Evolutionary conservation across 1,140 invertebrate species (phyloP), one percentile per base, ranked within the genome.

Genomic region (Diachasmimorpha longicaudata): DNA sequence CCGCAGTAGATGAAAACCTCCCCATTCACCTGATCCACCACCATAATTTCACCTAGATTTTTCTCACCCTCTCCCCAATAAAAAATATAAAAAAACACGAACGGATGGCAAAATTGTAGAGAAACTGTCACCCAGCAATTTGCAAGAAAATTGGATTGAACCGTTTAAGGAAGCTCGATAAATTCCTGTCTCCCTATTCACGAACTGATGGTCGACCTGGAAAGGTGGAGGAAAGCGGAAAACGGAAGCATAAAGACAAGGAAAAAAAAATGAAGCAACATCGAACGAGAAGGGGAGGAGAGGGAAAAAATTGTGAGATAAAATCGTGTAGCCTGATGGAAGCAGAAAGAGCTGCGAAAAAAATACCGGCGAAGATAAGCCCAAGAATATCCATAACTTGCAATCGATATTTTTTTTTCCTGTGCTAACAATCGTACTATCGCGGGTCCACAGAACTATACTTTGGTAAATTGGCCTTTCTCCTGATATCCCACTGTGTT

Each of bases 61-160:
- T 4, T n/a, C 58, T 63, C 58, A 63, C 19, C 58, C 23, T 63
- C 9, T 14, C 25, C 31, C 23, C 9, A 19, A 16, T 48, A 39
- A 48, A 74, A 74, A 74, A n/a, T n/a, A n/a, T n/a, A 48, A 48
- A 13, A 37, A 37, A 52, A 25, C n/a, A 48, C 10, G 46, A 72
- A 69, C 46, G 70, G 42, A 67, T 55, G 66, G 55, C 74, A 70
- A 70, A 69, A 63, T 42, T 76, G 39, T 44, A 72, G 71, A 78
- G 78, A 80, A 80, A 80, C 73, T 78, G 77, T 78, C 71, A 75
- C 77, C 79, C 21, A 71, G 74, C 79, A 80, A 77, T 80, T 80
- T 78, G 79, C 52, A 78, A 77, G 79, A 77, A 80, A 80, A 80
- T 80, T 78, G 77, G 79, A 80, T 80, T 80, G 78, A 77, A 77